Conservation (phyloP, 2,888 invertebrate genomes). For the Stenichneumon culpator region DNA sequence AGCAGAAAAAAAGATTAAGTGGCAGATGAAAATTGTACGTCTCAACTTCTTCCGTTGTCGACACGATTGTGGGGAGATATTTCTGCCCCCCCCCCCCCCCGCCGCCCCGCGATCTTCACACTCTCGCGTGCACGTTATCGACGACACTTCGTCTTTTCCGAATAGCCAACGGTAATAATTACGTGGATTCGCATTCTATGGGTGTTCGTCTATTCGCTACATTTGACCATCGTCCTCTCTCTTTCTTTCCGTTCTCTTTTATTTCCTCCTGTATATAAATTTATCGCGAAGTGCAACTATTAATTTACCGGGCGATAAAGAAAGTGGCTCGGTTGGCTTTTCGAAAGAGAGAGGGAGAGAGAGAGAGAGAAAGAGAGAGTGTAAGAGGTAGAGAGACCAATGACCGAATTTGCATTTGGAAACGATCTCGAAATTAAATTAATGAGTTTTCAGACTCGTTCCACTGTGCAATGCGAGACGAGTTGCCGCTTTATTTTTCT, state of each 20-base stretch:
- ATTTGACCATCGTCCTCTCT: conserved; percentile 42
- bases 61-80: conserved; percentile 21
- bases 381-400: not conserved
- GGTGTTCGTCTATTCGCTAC: conserved; percentile 27
- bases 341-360: conserved; percentile 1
- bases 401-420: conserved; percentile 2
- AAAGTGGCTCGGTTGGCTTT: conserved; percentile 40
- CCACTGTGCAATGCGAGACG: conserved; percentile 48
- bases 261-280: conserved; percentile 62
- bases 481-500: conserved; percentile 34
- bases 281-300: conserved; percentile 49
- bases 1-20: conserved; percentile 30
- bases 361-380: not conserved
- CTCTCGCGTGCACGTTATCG: conserved; percentile 16
- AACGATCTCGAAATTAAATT: not conserved
- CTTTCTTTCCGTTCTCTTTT: conserved; percentile 21
- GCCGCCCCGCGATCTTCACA: conserved; percentile 1
- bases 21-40: conserved; percentile 48
- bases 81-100: conserved; percentile 1
- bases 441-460: not conserved
- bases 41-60: conserved; percentile 61
- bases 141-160: conserved; percentile 25
- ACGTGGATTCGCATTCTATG: conserved; percentile 36
- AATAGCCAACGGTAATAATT: conserved; percentile 40
- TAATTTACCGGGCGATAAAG: conserved; percentile 40